Base-by-base conservation (phyloP, 2,797 vertebrate species). In the Mionectes olivaceus region DNA sequence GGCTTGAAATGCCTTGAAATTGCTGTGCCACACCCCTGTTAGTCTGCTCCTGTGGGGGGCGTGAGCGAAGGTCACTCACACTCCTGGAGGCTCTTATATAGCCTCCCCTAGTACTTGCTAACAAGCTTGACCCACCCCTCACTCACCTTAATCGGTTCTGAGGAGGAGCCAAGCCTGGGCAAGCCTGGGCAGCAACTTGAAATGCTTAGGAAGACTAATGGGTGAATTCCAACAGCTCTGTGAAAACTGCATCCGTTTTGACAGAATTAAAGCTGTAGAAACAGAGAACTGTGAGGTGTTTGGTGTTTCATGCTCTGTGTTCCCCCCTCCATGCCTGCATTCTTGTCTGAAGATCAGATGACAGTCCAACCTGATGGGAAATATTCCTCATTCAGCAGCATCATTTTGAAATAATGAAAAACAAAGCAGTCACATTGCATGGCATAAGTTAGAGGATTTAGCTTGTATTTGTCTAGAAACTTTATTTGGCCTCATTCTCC, bases 241-340 rank as follows among this genome's bases (percentile, higher is more conserved):
- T 77, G 65, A 63, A 81, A 86, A 41, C 7, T 2, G 6, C 11
- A 12, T 81, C 30, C 1, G 1, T 89, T 81, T 63, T 57, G 12
- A 41, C 33, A 49, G 11, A 77, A 69, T 41, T 37, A 49, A 44
- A 83, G 30, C 12, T 3, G 4, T 6, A 24, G 28, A 33, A 73
- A 61, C 11, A 59, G 28, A 59, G 28, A 24, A 46, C 2, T 11
- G 25, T 21, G 33, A 52, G 10, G 7, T 19, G 13, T 65, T 53
- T 57, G 23, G 11, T 68, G 30, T 57, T 73, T 9, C 23, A 22
- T 50, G 21, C 18, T 80, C 13, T 56, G 2, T 2, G 2, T 15
- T 68, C 8, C 11, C 13, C 7, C 0, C 1, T 10, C 25, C 1
- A 0, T 19, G 6, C 11, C 24, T 44, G 15, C 23, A 19, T 68